Conservation (phyloP, 2,113 vertebrate species). For the Stigmatopora argus region DNA sequence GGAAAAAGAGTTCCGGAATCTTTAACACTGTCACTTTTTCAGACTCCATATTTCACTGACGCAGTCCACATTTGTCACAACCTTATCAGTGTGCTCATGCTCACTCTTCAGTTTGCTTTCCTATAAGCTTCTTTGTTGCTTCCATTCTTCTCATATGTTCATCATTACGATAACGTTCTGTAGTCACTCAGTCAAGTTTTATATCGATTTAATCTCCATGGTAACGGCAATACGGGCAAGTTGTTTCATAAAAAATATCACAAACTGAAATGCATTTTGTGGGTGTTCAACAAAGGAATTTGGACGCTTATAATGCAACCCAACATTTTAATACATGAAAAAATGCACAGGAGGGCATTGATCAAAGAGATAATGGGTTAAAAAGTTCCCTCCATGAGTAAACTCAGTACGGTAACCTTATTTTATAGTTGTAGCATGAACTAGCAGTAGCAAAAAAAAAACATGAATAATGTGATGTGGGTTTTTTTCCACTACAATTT, state of each 20-base stretch:
- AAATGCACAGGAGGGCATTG: not conserved
- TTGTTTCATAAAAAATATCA: constrained; percentile 8
- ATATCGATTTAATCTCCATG: not conserved
- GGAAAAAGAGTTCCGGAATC: constrained; percentile 34
- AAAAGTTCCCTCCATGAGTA: too few species aligned
- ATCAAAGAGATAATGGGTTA: too few species aligned
- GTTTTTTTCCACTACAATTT: too few species aligned
- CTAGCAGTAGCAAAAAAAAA: too few species aligned
- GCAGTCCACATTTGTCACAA: constrained; percentile 60
- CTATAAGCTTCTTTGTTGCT: constrained; percentile 17
- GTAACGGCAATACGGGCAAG: not conserved
- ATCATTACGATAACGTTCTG: constrained; percentile 11
- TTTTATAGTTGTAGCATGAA: too few species aligned
- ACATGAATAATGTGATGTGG: too few species aligned
- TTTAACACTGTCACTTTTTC: constrained; percentile 49
- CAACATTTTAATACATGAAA: not conserved
- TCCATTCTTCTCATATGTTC: constrained; percentile 20
- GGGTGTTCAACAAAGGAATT: constrained; percentile 8
- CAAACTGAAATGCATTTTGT: constrained; percentile 13
- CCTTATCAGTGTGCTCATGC: constrained; percentile 48
- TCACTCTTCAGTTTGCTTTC: constrained; percentile 16
- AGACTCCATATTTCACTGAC: constrained; percentile 58
- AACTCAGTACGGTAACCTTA: too few species aligned
- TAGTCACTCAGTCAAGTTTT: not conserved
- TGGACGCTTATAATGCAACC: not conserved